A percentile compares a stretch with the other conserved stretches of the same genome.
Conservation (phyloP, 2,113 vertebrate species). For the Scopus umbretta region DNA sequence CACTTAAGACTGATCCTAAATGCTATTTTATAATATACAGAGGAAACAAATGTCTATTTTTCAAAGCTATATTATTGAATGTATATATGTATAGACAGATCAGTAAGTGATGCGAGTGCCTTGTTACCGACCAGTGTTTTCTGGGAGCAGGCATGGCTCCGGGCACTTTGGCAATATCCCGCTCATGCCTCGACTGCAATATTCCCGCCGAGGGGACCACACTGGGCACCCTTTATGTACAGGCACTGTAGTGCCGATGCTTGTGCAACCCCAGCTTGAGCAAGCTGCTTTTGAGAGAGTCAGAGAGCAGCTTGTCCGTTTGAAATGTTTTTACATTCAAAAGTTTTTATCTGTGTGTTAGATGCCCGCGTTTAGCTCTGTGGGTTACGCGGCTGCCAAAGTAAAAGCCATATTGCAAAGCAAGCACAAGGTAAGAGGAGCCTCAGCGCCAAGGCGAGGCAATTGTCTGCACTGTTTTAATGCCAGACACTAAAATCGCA, state of each 20-base stretch:
- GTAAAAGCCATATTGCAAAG: slow-evolving; percentile 32
- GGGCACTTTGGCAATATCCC: neutral
- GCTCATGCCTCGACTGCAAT: slow-evolving; percentile 10
- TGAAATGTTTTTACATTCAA: neutral
- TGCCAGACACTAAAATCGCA: neutral
- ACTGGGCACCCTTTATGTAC: neutral
- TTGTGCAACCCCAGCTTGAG: neutral
- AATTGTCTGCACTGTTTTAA: neutral
- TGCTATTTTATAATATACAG: slow-evolving; percentile 57
- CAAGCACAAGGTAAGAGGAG: slow-evolving; percentile 3
- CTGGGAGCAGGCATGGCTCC: neutral
- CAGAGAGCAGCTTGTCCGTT: neutral
- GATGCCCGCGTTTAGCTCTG: neutral
- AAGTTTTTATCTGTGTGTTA: rapidly evolving
- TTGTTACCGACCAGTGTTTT: neutral
- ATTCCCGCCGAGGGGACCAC: neutral
- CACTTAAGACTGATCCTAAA: slow-evolving; percentile 42
- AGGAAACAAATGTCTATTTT: slow-evolving; percentile 64
- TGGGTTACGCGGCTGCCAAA: neutral
- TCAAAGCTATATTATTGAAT: slow-evolving; percentile 65
- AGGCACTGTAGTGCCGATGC: neutral
- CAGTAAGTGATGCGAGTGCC: neutral
- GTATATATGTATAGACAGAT: slow-evolving; percentile 63
- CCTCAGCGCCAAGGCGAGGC: neutral
- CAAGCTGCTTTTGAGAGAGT: neutral